Percentiles rank a stretch among this genome's conserved stretches.
Conservation (phyloP, 2,113 vertebrate genomes). For the Rynchops niger region DNA sequence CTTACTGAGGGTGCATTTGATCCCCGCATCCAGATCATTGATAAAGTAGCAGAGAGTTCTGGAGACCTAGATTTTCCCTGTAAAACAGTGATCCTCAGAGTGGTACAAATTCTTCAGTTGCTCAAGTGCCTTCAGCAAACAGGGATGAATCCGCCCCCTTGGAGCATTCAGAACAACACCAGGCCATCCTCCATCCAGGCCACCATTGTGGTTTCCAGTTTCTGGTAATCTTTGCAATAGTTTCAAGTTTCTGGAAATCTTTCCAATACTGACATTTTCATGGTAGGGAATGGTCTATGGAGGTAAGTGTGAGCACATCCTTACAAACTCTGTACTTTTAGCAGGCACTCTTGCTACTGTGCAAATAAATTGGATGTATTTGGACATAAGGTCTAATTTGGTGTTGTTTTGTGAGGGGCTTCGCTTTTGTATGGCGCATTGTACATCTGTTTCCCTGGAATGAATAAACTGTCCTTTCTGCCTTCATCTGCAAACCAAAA, state of each 20-base stretch:
- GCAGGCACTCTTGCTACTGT: not conserved
- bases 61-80: not conserved
- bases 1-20: too few species aligned
- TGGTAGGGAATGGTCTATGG: not conserved
- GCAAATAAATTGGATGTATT: not conserved
- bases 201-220: not conserved
- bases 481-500: not conserved
- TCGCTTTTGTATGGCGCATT: not conserved
- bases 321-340: not conserved
- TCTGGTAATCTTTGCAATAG: not conserved
- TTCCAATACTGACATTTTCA: not conserved
- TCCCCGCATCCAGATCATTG: too few species aligned
- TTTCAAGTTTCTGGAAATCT: not conserved
- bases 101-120: not conserved
- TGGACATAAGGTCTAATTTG: not conserved
- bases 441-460: not conserved
- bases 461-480: not conserved
- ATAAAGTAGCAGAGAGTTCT: not conserved
- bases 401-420: not conserved
- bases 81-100: not conserved
- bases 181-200: not conserved
- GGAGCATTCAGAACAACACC: not conserved
- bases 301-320: not conserved
- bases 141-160: not conserved
- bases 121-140: not conserved